Conservation (phyloP, 2,113 vertebrate genomes). For the Bettongia penicillata region DNA sequence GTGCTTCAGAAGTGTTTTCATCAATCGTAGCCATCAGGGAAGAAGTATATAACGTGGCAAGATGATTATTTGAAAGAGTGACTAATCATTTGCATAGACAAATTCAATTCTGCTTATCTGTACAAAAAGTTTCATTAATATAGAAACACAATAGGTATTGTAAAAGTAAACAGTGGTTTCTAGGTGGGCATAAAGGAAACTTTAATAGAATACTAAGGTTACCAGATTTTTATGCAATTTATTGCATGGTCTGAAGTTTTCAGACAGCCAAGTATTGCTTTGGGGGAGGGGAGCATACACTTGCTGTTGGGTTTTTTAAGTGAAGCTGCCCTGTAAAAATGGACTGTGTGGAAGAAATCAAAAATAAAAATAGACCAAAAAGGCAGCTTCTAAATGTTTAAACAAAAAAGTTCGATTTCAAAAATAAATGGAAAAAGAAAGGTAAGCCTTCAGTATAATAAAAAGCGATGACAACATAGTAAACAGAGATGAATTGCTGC, state of each 20-base stretch:
- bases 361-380: conserved; percentile 5
- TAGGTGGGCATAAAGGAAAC: background rate
- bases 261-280: background rate
- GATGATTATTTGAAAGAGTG: background rate
- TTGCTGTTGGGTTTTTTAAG: background rate
- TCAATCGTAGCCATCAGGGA: background rate
- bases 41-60: background rate
- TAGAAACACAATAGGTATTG: background rate
- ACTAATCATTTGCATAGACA: background rate
- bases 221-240: background rate
- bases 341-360: background rate
- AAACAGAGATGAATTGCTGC: conserved; percentile 12
- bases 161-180: background rate
- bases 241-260: background rate
- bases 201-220: background rate
- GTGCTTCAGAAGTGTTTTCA: background rate
- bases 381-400: background rate
- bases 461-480: conserved; percentile 33
- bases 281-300: background rate
- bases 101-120: background rate
- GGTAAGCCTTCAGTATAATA: background rate
- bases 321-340: conserved; percentile 27
- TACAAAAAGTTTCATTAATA: background rate
- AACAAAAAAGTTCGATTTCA: background rate
- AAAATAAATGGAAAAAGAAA: conserved; percentile 24